Conservation (phyloP, 92 coral and sea anemone species). For the Phenganax subtilis region DNA sequence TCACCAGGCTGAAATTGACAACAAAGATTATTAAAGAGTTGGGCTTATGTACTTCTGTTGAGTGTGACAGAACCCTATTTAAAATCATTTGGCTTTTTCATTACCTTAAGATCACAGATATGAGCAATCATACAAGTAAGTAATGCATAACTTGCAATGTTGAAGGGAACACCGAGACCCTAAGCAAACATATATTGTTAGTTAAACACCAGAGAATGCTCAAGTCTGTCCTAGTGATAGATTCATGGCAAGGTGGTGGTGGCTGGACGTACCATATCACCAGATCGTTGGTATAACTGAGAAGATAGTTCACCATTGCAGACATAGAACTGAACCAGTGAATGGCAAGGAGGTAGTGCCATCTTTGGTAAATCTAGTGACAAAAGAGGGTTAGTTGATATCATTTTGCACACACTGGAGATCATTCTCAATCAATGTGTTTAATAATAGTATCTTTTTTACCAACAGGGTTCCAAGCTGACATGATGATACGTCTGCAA, state of each 20-base stretch:
- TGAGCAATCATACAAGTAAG: slow-evolving; percentile 92
- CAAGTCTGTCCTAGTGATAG: background rate
- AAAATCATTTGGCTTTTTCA: background rate
- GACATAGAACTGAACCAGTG: slow-evolving; percentile 92
- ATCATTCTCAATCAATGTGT: background rate
- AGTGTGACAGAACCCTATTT: background rate
- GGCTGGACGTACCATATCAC: slow-evolving; percentile 72
- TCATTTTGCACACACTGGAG: no score
- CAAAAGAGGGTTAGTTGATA: no score
- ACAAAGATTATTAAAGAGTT: background rate
- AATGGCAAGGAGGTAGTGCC: slow-evolving; percentile 95
- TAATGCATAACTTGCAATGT: slow-evolving; percentile 93
- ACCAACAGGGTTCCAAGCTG: slow-evolving; percentile 98
- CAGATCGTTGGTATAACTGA: slow-evolving; percentile 91
- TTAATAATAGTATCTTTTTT: background rate
- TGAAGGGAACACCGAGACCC: slow-evolving; percentile 98
- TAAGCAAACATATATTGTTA: slow-evolving; percentile 5
- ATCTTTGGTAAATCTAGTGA: slow-evolving; percentile 69
- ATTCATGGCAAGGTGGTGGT: background rate
- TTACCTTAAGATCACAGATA: slow-evolving; percentile 77
- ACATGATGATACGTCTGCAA: slow-evolving; percentile 81
- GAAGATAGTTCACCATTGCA: slow-evolving; percentile 83
- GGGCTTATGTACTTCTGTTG: background rate
- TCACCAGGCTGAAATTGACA: slow-evolving; percentile 71
- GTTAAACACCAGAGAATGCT: background rate